phyloP scores from a whole-genome alignment of 2,113 vertebrate genomes.

The Cyanoramphus novaezelandiae region DNA sequence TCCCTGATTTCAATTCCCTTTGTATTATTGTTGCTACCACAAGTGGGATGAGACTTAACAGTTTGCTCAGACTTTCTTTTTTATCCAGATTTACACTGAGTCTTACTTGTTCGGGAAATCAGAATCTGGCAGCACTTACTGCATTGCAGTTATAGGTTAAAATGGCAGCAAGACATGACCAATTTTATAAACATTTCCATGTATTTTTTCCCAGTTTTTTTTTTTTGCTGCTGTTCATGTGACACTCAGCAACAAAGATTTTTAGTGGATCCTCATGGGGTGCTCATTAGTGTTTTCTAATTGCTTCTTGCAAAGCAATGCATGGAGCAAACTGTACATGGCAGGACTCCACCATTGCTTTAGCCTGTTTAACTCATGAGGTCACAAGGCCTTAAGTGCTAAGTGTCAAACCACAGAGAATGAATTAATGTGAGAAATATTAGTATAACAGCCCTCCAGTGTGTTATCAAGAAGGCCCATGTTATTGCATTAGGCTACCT shows the following conservation, averaged over 20 bases:
- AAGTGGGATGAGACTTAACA: background rate
- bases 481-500: background rate
- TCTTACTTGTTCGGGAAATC: background rate
- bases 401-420: slow-evolving; percentile 12
- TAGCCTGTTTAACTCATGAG: background rate
- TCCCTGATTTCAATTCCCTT: background rate
- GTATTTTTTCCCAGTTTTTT: background rate
- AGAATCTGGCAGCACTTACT: background rate
- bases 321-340: background rate
- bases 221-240: background rate
- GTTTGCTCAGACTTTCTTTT: background rate
- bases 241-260: background rate
- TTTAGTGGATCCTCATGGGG: background rate
- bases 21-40: background rate
- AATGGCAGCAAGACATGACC: background rate
- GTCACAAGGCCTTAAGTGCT: background rate
- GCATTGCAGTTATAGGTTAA: background rate
- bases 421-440: slow-evolving; percentile 19
- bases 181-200: background rate
- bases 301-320: background rate
- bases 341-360: background rate
- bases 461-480: background rate
- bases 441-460: background rate
- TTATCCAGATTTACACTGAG: background rate
- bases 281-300: slow-evolving; percentile 25